A percentile compares a stretch with the other conserved stretches of the same genome.
phyloP scores from a whole-genome alignment of 2,113 vertebrate species.

The Myiagra hebetior region DNA sequence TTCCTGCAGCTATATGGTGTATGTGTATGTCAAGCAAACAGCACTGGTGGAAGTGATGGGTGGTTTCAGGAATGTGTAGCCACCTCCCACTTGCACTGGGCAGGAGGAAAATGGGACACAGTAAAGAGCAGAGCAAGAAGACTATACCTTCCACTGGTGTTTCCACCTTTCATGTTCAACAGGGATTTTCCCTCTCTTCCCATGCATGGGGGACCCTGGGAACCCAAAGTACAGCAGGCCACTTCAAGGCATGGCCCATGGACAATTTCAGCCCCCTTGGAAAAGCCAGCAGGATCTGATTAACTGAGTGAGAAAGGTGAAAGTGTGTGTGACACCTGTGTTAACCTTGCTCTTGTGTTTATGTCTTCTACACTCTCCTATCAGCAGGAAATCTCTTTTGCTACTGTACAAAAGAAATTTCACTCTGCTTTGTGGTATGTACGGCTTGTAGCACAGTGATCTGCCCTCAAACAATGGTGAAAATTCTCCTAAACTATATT shows the following conservation, averaged over 20 bases:
- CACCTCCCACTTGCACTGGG: not conserved
- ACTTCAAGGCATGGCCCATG: not conserved
- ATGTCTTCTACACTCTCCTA: not conserved
- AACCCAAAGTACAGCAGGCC: not conserved
- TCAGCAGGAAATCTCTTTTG: not conserved
- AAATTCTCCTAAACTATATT: not conserved
- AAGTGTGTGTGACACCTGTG: not conserved
- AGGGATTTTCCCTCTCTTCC: not conserved
- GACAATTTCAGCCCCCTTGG: not conserved
- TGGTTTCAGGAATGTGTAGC: not conserved
- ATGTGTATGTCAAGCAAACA: slow-evolving; percentile 21
- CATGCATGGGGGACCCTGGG: too few species aligned
- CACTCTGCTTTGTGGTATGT: not conserved
- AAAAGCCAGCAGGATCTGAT: not conserved
- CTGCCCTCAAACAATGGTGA: not conserved
- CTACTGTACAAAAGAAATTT: not conserved
- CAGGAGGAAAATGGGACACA: not conserved
- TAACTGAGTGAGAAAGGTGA: not conserved
- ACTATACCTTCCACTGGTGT: not conserved
- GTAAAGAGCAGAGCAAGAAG: not conserved
- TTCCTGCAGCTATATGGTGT: slow-evolving; percentile 7
- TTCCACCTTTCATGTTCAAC: not conserved
- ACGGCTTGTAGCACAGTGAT: not conserved
- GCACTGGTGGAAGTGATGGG: not conserved
- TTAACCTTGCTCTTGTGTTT: not conserved